A percentile compares a stretch with the other conserved stretches of the same genome.
Evolutionary conservation across 2,797 vertebrate species (phyloP).

Genomic region (Diceros bicornis): DNA sequence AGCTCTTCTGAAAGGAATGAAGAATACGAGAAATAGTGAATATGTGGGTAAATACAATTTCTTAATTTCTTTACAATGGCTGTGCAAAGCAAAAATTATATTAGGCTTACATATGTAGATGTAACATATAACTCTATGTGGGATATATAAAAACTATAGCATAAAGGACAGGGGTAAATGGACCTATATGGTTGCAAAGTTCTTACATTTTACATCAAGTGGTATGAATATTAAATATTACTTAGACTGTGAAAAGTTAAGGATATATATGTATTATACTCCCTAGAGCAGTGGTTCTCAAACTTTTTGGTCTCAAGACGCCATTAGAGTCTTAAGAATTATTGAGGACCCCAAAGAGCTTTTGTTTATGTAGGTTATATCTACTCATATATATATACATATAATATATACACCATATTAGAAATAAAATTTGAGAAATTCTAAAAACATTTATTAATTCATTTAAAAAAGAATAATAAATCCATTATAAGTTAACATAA

Average conservation of each 20-base stretch:
- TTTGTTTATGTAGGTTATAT: slow-evolving; percentile 8
- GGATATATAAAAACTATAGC: not conserved
- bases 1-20: slow-evolving; percentile 60
- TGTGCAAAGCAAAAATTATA: slow-evolving; percentile 58
- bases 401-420: not conserved
- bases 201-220: slow-evolving; percentile 57
- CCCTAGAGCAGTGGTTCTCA: slow-evolving; percentile 53
- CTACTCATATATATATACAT: not conserved
- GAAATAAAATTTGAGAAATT: slow-evolving; percentile 58
- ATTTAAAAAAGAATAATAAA: slow-evolving; percentile 63
- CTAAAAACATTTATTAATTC: slow-evolving; percentile 43
- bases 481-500: slow-evolving; percentile 25
- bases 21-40: slow-evolving; percentile 65
- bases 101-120: slow-evolving; percentile 41
- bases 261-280: slow-evolving; percentile 56
- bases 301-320: slow-evolving; percentile 32
- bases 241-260: slow-evolving; percentile 41
- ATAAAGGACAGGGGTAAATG: slow-evolving; percentile 10
- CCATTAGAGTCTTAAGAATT: slow-evolving; percentile 41
- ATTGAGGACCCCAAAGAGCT: slow-evolving; percentile 18
- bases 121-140: slow-evolving; percentile 7
- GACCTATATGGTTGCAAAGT: not conserved
- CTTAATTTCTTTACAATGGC: slow-evolving; percentile 62
- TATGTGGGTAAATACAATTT: slow-evolving; percentile 75
- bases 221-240: not conserved